These are phyloP conservation scores for Anabacerthia variegaticeps DNA, from an alignment of 2,797 vertebrate genomes.

Conservation along the genomic window DNA sequence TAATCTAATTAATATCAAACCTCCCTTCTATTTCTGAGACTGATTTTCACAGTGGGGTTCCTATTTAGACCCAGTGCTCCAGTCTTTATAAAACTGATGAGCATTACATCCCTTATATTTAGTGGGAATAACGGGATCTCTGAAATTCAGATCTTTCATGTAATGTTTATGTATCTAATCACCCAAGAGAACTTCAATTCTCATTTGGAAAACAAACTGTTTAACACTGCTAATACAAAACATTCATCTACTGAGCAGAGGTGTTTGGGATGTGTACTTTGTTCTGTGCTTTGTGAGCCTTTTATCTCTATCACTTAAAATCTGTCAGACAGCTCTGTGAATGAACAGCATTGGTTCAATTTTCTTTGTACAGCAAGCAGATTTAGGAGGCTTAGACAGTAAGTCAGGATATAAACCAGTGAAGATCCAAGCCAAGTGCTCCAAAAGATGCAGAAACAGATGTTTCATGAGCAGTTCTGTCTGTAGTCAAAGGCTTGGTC, in stretches of 20 bases:
- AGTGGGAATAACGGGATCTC: background rate
- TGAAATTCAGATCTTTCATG: background rate
- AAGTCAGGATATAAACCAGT: background rate
- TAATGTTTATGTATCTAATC: background rate
- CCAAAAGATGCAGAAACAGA: background rate
- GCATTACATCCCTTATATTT: background rate
- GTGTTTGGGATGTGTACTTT: background rate
- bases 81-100: background rate
- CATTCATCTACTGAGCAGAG: conserved; percentile 5
- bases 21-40: background rate
- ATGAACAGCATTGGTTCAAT: background rate
- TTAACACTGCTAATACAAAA: background rate
- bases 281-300: background rate
- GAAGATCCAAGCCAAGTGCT: background rate
- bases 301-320: background rate
- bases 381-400: background rate
- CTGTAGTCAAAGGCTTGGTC: background rate
- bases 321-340: background rate
- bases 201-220: background rate
- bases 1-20: conserved; percentile 50
- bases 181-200: background rate
- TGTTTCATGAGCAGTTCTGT: background rate
- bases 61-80: background rate
- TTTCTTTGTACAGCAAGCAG: background rate
- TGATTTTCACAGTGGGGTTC: background rate